phyloP scores from a whole-genome alignment of 2,797 vertebrate species.

The Coluber constrictor region DNA sequence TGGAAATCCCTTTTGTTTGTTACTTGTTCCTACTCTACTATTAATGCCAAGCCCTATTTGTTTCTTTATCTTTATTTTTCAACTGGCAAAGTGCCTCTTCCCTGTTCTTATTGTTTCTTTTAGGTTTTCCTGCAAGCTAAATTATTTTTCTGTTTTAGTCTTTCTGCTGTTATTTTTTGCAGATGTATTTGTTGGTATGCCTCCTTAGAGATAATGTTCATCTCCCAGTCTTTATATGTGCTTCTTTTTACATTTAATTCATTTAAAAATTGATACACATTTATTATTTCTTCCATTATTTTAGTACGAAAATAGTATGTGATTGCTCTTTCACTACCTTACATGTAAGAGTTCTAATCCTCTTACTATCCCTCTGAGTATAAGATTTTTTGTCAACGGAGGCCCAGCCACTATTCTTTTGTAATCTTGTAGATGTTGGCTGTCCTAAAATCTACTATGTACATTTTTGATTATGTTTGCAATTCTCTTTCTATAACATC shows the following conservation, averaged over 20 bases:
- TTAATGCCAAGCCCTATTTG: neutral
- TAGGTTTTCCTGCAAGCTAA: neutral
- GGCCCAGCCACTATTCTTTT: neutral
- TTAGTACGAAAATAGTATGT: neutral
- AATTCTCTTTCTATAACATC: neutral
- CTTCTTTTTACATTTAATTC: neutral
- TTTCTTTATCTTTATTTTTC: neutral
- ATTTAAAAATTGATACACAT: neutral
- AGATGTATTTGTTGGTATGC: neutral
- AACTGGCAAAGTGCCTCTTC: neutral
- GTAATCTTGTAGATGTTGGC: neutral
- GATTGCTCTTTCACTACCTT: constrained; percentile 4
- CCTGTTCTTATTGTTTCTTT: neutral
- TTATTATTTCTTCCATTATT: neutral
- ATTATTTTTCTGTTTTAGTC: neutral
- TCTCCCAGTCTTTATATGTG: neutral
- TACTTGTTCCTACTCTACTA: neutral
- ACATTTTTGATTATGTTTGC: neutral
- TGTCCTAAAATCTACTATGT: neutral
- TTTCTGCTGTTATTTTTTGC: neutral
- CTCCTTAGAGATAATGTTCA: neutral
- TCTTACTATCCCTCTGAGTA: neutral
- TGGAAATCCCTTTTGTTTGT: neutral
- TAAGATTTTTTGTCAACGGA: neutral
- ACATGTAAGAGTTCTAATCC: neutral